Evolutionary conservation across 2,113 vertebrate genomes (phyloP).

Genomic region (Erythrocercus mccallii): DNA sequence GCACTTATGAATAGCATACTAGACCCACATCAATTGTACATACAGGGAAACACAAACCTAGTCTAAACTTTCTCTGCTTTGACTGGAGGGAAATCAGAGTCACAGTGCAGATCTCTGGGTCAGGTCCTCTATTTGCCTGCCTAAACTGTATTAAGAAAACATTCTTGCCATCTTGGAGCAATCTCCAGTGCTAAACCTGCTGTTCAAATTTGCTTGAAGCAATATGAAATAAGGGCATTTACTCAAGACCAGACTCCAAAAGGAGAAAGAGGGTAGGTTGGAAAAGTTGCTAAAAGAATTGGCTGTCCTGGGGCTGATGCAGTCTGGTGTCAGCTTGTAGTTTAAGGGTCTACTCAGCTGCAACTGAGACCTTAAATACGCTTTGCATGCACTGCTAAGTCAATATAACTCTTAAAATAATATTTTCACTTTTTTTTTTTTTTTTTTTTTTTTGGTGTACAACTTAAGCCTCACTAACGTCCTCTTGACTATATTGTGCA

Average conservation of each 20-base stretch:
- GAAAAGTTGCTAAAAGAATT: neutral
- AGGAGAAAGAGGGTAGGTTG: neutral
- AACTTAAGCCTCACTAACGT: neutral
- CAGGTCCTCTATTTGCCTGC: neutral
- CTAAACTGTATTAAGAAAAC: neutral
- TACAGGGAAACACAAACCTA: neutral
- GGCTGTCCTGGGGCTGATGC: neutral
- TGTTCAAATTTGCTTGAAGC: neutral
- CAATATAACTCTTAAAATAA: neutral
- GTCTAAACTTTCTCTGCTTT: neutral
- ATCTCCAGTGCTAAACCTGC: neutral
- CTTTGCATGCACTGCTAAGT: neutral
- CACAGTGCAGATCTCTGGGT: neutral
- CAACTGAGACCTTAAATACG: neutral
- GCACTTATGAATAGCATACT: neutral
- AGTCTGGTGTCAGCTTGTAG: neutral
- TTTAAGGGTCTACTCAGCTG: neutral
- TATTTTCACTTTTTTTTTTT: neutral
- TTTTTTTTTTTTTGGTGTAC: neutral
- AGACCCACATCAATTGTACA: neutral
- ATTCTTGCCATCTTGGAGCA: neutral
- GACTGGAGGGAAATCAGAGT: neutral
- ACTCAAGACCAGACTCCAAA: neutral
- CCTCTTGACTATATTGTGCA: neutral
- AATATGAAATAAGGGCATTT: neutral